These are phyloP conservation scores for Lampris megalopsis DNA, from an alignment of 2,113 vertebrate species.

Conservation along the genomic window DNA sequence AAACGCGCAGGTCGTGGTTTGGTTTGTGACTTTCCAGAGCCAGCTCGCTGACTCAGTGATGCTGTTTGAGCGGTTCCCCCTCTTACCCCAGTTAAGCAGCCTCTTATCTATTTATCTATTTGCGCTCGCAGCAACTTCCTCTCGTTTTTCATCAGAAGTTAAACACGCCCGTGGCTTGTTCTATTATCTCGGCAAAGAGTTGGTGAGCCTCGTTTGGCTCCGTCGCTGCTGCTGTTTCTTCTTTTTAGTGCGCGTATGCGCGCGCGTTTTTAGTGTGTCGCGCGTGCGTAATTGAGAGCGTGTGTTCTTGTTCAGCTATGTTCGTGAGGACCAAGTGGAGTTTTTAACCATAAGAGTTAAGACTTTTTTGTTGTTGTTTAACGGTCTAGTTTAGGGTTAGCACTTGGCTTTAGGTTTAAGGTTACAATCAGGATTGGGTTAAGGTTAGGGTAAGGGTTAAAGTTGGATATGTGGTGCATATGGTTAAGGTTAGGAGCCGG, in stretches of 20 bases:
- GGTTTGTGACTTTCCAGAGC: too few species aligned
- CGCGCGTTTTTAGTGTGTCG: neutral
- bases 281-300: neutral
- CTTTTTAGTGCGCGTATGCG: constrained; percentile 15
- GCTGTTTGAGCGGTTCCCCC: constrained; percentile 46
- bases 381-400: too few species aligned
- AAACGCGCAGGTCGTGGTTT: too few species aligned
- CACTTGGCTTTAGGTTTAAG: too few species aligned
- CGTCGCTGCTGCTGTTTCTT: constrained; percentile 34
- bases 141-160: constrained; percentile 79
- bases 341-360: too few species aligned
- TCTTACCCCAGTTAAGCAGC: constrained; percentile 45
- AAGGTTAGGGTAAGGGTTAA: too few species aligned
- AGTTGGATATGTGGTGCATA: too few species aligned
- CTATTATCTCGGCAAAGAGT: constrained; percentile 75
- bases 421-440: too few species aligned
- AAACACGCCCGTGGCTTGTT: constrained; percentile 69
- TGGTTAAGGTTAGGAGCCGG: too few species aligned
- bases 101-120: constrained; percentile 73
- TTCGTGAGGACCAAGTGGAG: too few species aligned
- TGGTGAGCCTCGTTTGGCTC: constrained; percentile 44
- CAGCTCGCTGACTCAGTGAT: constrained; percentile 33
- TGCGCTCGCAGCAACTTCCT: constrained; percentile 74
- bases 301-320: neutral
- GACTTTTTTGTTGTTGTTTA: too few species aligned